These are phyloP conservation scores for Leptinotarsa rubiginosa DNA, from an alignment of 2,888 invertebrate genomes.

Conservation along the genomic window DNA sequence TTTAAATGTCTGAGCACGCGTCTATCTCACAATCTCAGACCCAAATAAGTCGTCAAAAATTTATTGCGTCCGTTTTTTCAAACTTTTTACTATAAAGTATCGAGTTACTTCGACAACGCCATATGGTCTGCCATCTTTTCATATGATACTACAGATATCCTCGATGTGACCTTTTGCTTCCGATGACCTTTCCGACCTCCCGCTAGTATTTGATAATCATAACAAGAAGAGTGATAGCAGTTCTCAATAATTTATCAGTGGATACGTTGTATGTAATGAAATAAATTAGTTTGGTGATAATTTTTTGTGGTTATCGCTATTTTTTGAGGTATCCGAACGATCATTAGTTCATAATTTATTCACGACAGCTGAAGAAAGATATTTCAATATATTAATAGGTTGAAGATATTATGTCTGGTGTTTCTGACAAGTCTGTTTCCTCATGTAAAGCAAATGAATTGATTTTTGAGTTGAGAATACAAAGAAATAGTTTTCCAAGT, in stretches of 20 bases:
- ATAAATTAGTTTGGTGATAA: constrained; percentile 40
- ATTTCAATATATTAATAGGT: constrained; percentile 21
- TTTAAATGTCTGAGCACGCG: constrained; percentile 23
- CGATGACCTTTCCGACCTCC: constrained; percentile 36
- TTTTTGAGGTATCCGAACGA: constrained; percentile 20
- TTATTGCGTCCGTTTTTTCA: constrained; percentile 14
- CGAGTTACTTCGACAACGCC: constrained; percentile 27
- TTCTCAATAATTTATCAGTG: constrained; percentile 36
- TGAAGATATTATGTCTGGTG: constrained; percentile 14
- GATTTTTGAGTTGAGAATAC: neutral
- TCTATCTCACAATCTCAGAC: constrained; percentile 12
- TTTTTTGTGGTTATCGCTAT: constrained; percentile 32
- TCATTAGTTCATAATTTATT: constrained; percentile 25
- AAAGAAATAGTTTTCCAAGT: neutral
- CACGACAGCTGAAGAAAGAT: constrained; percentile 29
- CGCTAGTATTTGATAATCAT: constrained; percentile 32
- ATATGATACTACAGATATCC: constrained; percentile 24
- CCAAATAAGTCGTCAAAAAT: constrained; percentile 23
- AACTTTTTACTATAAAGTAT: constrained; percentile 24
- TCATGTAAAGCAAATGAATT: neutral
- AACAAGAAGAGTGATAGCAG: constrained; percentile 40
- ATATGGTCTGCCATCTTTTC: constrained; percentile 29
- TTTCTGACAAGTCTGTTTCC: neutral
- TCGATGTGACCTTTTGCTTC: constrained; percentile 24
- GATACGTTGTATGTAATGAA: constrained; percentile 33